phyloP scores from a whole-genome alignment of 2,888 invertebrate species.

The Tachina fera region DNA sequence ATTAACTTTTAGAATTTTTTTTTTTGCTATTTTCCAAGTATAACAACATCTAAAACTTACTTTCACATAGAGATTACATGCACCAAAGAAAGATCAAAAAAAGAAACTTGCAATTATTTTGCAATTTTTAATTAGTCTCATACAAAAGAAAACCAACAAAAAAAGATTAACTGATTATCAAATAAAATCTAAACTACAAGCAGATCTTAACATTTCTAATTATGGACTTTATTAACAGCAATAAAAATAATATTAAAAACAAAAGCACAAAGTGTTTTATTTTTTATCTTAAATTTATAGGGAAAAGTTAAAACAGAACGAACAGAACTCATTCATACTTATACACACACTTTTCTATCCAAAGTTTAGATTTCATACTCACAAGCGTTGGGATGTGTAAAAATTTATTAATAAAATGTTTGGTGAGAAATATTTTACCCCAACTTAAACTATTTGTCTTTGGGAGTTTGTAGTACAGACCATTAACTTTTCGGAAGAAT shows the following conservation, averaged over 20 bases:
- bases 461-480: constrained; percentile 35
- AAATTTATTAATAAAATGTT: constrained; percentile 28
- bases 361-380: not conserved
- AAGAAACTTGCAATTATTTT: constrained; percentile 12
- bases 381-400: not conserved
- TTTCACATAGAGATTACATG: constrained; percentile 11
- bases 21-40: no score
- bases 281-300: constrained; percentile 10
- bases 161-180: constrained; percentile 30
- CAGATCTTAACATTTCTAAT: constrained; percentile 54
- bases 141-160: not conserved
- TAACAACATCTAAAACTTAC: constrained; percentile 3
- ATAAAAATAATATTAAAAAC: not conserved
- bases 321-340: constrained; percentile 17
- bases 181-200: constrained; percentile 47
- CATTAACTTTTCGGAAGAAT: constrained; percentile 64
- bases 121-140: constrained; percentile 5
- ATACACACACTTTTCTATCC: not conserved
- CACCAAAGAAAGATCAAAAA: not conserved
- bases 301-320: constrained; percentile 1
- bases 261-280: not conserved
- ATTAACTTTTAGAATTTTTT: constrained; percentile 23
- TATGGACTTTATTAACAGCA: constrained; percentile 54
- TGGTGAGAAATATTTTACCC: constrained; percentile 33
- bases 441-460: not conserved